phyloP scores from a whole-genome alignment of 2,797 vertebrate species.

The Simalia tracyae region DNA sequence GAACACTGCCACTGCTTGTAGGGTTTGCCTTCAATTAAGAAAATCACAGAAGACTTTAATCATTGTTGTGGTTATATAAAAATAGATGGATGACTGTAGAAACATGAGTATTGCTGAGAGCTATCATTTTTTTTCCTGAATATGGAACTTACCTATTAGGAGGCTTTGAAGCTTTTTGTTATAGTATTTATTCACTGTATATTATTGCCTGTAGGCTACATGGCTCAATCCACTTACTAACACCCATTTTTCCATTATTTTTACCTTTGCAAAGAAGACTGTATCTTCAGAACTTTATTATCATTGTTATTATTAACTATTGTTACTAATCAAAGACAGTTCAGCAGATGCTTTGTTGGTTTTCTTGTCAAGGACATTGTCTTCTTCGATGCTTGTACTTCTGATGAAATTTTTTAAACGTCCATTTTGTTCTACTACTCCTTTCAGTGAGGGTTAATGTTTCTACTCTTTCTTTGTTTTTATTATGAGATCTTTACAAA shows the following conservation, averaged over 20 bases:
- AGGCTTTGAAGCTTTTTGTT: conserved; percentile 30
- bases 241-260: background rate
- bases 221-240: background rate
- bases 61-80: conserved; percentile 63
- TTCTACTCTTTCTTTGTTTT: background rate
- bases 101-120: conserved; percentile 56
- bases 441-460: background rate
- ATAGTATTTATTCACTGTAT: conserved; percentile 42
- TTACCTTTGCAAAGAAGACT: background rate
- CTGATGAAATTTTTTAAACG: background rate
- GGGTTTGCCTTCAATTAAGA: conserved; percentile 60
- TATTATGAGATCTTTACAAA: background rate
- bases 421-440: background rate
- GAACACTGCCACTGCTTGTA: conserved; percentile 49
- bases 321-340: background rate
- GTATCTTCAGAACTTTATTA: background rate
- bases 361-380: background rate
- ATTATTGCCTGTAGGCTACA: conserved; percentile 16
- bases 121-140: conserved; percentile 44
- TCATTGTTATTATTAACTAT: too few species aligned
- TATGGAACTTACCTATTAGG: conserved; percentile 45
- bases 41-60: conserved; percentile 62
- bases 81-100: conserved; percentile 58
- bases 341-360: background rate
- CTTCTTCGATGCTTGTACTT: background rate